phyloP scores from a whole-genome alignment of 2,888 invertebrate genomes.

The Chymomyza amoena region DNA sequence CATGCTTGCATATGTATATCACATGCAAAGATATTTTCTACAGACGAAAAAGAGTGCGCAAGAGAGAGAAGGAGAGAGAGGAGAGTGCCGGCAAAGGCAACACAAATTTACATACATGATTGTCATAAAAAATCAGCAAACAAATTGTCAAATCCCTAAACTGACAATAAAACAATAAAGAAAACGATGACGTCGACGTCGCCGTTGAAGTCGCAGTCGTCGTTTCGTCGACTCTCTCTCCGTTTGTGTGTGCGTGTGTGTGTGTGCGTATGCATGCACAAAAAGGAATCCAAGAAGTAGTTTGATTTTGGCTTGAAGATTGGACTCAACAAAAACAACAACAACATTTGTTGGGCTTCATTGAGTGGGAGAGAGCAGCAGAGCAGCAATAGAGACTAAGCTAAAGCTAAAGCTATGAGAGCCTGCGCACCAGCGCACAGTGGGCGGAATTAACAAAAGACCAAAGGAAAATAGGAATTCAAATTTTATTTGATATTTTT shows the following conservation, averaged over 20 bases:
- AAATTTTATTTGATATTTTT: no score
- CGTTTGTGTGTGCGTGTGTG: not conserved
- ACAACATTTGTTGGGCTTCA: not conserved
- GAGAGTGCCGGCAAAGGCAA: conserved; percentile 3
- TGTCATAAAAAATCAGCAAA: conserved; percentile 73
- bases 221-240: not conserved
- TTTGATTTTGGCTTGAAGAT: conserved; percentile 5
- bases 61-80: conserved; percentile 43
- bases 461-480: no score
- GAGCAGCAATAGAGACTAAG: conserved; percentile 3
- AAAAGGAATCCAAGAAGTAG: conserved; percentile 9
- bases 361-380: not conserved
- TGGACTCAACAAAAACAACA: conserved; percentile 1
- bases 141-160: conserved; percentile 73
- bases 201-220: conserved; percentile 6
- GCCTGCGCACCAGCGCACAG: not conserved
- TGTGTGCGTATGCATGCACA: conserved; percentile 1
- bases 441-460: not conserved
- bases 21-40: no score
- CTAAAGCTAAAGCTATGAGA: not conserved
- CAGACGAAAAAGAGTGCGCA: conserved; percentile 18
- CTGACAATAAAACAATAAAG: conserved; percentile 75
- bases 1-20: not conserved
- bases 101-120: conserved; percentile 72
- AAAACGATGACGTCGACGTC: conserved; percentile 43